Evolutionary conservation across 92 coral and sea anemone genomes (phyloP).

Genomic region (Porites evermanni): DNA sequence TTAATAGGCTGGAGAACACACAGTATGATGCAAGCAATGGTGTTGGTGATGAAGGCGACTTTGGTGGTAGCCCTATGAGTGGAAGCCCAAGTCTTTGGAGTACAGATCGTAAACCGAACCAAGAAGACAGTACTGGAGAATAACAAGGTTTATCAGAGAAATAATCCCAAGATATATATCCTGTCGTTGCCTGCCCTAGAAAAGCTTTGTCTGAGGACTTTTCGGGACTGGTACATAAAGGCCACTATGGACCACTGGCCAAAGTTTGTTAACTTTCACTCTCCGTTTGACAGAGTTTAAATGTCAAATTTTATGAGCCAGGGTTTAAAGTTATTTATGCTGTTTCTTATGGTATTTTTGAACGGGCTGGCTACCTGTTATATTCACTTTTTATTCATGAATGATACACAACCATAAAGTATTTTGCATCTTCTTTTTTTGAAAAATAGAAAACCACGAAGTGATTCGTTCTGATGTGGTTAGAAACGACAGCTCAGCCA

Average conservation of each 20-base stretch:
- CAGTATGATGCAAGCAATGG: slow-evolving; percentile 88
- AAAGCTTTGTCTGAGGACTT: slow-evolving; percentile 31
- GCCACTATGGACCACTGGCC: slow-evolving; percentile 7
- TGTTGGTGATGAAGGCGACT: slow-evolving; percentile 79
- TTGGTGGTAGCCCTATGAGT: slow-evolving; percentile 80
- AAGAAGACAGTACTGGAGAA: slow-evolving; percentile 79
- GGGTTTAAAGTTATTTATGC: slow-evolving; percentile 52
- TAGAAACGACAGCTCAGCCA: not conserved
- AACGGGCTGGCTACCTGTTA: slow-evolving; percentile 9
- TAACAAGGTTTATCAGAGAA: slow-evolving; percentile 18
- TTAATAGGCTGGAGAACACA: slow-evolving; percentile 85
- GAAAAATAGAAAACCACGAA: not conserved
- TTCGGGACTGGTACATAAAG: slow-evolving; percentile 20
- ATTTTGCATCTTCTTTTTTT: slow-evolving; percentile 22
- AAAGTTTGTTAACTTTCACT: slow-evolving; percentile 18
- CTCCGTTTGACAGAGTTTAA: slow-evolving; percentile 35
- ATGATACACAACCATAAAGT: slow-evolving; percentile 27
- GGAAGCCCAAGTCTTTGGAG: slow-evolving; percentile 80
- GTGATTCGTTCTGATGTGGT: not conserved
- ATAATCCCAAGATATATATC: slow-evolving; percentile 1
- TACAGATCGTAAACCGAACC: slow-evolving; percentile 76
- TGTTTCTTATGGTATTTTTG: slow-evolving; percentile 23
- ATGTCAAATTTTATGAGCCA: slow-evolving; percentile 51
- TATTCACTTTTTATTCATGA: slow-evolving; percentile 37
- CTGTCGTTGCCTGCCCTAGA: slow-evolving; percentile 24